These are phyloP conservation scores for Tinea trinotella DNA, from an alignment of 2,888 invertebrate genomes.

Conservation along the genomic window DNA sequence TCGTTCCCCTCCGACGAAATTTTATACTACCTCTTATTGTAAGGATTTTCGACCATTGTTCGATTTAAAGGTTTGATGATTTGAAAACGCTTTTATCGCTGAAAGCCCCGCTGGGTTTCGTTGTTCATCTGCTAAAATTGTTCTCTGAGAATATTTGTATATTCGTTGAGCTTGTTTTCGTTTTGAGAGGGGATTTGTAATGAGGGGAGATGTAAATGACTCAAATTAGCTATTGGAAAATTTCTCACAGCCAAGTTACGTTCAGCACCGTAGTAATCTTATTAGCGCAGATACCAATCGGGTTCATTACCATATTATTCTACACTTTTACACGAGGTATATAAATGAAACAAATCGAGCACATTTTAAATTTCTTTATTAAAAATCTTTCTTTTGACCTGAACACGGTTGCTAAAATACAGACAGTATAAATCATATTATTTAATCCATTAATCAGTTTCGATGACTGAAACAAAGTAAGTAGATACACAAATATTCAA, in stretches of 20 bases:
- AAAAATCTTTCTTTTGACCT: slow-evolving; percentile 72
- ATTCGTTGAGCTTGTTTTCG: background rate
- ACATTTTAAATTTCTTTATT: slow-evolving; percentile 41
- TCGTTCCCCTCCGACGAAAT: slow-evolving; percentile 46
- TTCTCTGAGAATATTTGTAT: background rate
- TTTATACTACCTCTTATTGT: slow-evolving; percentile 51
- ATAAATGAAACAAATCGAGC: background rate
- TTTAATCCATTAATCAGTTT: background rate
- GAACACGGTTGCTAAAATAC: slow-evolving; percentile 73
- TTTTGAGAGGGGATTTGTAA: background rate
- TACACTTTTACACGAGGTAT: background rate
- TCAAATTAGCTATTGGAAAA: background rate
- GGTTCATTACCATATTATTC: too few species aligned
- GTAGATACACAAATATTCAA: slow-evolving; percentile 2
- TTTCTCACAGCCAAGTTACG: too few species aligned
- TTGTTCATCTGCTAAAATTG: slow-evolving; percentile 17
- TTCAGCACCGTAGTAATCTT: too few species aligned
- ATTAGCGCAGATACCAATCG: too few species aligned
- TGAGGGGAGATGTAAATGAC: background rate
- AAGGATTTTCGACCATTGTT: slow-evolving; percentile 14
- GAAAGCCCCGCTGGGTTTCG: slow-evolving; percentile 11
- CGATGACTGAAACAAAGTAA: background rate
- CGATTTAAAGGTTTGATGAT: slow-evolving; percentile 17
- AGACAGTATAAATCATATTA: slow-evolving; percentile 45
- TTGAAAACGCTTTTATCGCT: slow-evolving; percentile 16